A percentile compares a stretch with the other conserved stretches of the same genome.
Conservation (phyloP, 2,797 vertebrate species). For the Micropoecilia bifurca region DNA sequence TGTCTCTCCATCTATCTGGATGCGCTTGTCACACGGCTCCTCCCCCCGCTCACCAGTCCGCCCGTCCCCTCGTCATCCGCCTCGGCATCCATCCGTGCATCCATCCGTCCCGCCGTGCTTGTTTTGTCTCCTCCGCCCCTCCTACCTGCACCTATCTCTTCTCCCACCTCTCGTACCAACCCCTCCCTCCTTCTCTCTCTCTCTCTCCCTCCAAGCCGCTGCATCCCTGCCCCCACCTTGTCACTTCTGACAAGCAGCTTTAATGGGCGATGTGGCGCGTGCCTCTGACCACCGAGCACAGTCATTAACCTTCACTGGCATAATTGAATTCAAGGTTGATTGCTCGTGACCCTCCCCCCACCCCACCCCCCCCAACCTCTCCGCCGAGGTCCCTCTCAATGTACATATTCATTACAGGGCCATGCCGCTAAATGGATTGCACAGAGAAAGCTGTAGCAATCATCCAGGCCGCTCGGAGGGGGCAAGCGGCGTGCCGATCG, state of each 20-base stretch:
- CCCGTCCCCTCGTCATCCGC: constrained; percentile 24
- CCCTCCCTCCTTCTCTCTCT: no score
- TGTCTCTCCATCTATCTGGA: constrained; percentile 76
- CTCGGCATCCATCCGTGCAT: constrained; percentile 29
- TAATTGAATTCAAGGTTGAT: constrained; percentile 99
- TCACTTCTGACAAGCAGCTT: constrained; percentile 92
- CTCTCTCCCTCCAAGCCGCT: constrained; percentile 77
- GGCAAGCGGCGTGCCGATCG: constrained; percentile 61
- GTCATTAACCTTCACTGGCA: constrained; percentile 99
- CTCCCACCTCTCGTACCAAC: constrained; percentile 51
- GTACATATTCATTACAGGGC: constrained; percentile 99
- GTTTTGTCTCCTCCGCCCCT: constrained; percentile 41
- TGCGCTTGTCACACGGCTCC: constrained; percentile 57
- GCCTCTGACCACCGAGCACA: constrained; percentile 96
- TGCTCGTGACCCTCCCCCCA: constrained; percentile 92
- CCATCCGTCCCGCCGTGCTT: constrained; percentile 33
- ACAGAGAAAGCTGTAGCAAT: constrained; percentile 96
- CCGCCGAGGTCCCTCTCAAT: constrained; percentile 89
- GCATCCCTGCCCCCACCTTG: constrained; percentile 87
- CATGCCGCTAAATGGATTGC: constrained; percentile 94
- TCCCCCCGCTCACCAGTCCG: constrained; percentile 35
- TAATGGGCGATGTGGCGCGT: constrained; percentile 91
- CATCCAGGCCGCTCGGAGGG: constrained; percentile 79
- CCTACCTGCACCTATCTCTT: constrained; percentile 33
- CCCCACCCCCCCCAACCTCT: constrained; percentile 39